These are phyloP conservation scores for Calliphora vicina DNA, from an alignment of 1,140 invertebrate genomes.

Conservation along the genomic window DNA sequence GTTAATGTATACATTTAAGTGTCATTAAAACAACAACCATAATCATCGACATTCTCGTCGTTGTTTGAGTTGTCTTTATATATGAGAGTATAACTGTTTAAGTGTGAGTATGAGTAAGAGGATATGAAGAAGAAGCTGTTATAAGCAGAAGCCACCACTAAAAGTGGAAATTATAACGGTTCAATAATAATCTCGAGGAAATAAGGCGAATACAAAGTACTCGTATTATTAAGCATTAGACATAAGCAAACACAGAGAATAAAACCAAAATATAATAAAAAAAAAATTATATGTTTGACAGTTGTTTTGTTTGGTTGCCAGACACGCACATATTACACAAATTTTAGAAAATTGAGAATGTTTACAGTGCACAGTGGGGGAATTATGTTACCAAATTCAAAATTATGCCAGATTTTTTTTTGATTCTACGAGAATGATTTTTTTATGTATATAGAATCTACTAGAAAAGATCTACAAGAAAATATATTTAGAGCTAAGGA, in stretches of 20 bases:
- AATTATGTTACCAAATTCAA: too few species aligned
- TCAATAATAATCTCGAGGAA: slow-evolving; percentile 2
- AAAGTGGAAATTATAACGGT: neutral
- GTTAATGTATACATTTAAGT: neutral
- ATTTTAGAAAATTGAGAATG: too few species aligned
- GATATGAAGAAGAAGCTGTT: neutral
- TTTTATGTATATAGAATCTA: too few species aligned
- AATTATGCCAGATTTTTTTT: too few species aligned
- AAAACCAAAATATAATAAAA: neutral
- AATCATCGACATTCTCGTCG: neutral
- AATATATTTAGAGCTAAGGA: too few species aligned
- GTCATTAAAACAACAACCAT: slow-evolving; percentile 6
- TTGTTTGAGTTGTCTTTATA: neutral
- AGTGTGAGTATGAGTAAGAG: neutral
- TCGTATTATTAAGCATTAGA: neutral
- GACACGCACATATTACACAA: too few species aligned
- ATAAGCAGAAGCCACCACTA: neutral
- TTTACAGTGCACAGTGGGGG: too few species aligned
- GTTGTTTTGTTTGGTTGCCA: neutral
- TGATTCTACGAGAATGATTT: too few species aligned
- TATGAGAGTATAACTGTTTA: neutral
- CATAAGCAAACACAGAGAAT: neutral
- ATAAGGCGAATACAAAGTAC: neutral
- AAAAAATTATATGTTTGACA: neutral
- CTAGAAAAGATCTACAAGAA: too few species aligned